Conservation (phyloP, 2,888 invertebrate species). For the Phasia obesa region DNA sequence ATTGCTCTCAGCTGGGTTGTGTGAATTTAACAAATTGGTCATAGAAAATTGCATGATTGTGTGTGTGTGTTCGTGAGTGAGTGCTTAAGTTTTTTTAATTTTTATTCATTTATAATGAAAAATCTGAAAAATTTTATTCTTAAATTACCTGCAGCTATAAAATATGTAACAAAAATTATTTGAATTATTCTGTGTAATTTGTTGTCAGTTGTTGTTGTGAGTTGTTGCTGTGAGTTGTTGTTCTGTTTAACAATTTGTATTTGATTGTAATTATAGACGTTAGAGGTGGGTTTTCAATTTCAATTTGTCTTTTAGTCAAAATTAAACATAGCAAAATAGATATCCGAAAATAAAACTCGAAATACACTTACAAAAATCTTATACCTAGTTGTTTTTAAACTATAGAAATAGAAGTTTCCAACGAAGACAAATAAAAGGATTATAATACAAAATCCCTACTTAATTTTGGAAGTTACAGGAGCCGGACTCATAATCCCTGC, state of each 20-base stretch:
- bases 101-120: slow-evolving; percentile 48
- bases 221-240: too few species aligned
- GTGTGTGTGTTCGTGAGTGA: background rate
- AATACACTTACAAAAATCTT: background rate
- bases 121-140: slow-evolving; percentile 61
- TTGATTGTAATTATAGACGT: slow-evolving; percentile 64
- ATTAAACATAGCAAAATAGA: slow-evolving; percentile 11
- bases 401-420: background rate
- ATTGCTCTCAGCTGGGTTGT: slow-evolving; percentile 50
- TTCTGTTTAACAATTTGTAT: slow-evolving; percentile 60
- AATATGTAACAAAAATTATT: slow-evolving; percentile 68
- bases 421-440: too few species aligned
- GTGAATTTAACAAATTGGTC: slow-evolving; percentile 52
- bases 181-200: slow-evolving; percentile 61
- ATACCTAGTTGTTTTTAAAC: background rate
- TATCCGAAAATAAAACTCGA: background rate
- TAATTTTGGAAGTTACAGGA: too few species aligned
- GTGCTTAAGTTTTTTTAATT: slow-evolving; percentile 23
- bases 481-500: too few species aligned
- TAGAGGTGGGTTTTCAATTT: slow-evolving; percentile 65
- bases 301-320: slow-evolving; percentile 58
- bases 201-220: slow-evolving; percentile 39
- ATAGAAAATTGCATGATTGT: background rate
- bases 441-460: too few species aligned
- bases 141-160: slow-evolving; percentile 65